These are phyloP conservation scores for Heliconius sara DNA, from an alignment of 2,888 invertebrate genomes.

Conservation along the genomic window DNA sequence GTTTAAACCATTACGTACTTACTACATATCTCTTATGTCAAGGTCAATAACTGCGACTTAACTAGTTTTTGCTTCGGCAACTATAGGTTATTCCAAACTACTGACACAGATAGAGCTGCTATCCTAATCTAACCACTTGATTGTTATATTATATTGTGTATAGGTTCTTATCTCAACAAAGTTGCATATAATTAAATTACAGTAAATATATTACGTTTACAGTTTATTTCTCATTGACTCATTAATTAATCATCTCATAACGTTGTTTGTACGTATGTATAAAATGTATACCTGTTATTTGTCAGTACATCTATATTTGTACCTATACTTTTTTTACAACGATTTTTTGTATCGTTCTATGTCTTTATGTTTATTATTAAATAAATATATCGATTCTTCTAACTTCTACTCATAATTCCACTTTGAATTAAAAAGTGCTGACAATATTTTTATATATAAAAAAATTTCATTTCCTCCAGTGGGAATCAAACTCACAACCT, in stretches of 20 bases:
- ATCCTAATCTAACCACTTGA: background rate
- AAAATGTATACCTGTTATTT: background rate
- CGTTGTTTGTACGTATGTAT: background rate
- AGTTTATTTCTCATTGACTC: constrained; percentile 20
- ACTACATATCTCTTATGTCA: background rate
- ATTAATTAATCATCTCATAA: constrained; percentile 17
- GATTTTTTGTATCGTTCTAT: background rate
- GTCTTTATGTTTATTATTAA: background rate
- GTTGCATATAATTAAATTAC: constrained; percentile 5
- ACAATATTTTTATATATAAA: background rate
- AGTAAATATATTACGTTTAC: constrained; percentile 6
- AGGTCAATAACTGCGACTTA: background rate
- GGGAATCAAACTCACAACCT: too few relatives aligned
- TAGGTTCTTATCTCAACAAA: constrained; percentile 1
- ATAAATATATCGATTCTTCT: background rate
- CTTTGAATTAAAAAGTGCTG: background rate
- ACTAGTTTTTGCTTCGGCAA: background rate
- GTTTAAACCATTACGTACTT: constrained; percentile 1
- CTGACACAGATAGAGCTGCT: background rate
- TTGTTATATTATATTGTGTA: background rate
- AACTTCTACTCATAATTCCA: too few relatives aligned
- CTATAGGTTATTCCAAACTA: background rate
- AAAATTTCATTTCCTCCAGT: too few relatives aligned
- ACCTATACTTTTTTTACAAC: background rate
- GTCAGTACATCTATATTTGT: background rate